These are phyloP conservation scores for Drosophila algonquin DNA, from an alignment of 2,888 invertebrate genomes.

Conservation along the genomic window DNA sequence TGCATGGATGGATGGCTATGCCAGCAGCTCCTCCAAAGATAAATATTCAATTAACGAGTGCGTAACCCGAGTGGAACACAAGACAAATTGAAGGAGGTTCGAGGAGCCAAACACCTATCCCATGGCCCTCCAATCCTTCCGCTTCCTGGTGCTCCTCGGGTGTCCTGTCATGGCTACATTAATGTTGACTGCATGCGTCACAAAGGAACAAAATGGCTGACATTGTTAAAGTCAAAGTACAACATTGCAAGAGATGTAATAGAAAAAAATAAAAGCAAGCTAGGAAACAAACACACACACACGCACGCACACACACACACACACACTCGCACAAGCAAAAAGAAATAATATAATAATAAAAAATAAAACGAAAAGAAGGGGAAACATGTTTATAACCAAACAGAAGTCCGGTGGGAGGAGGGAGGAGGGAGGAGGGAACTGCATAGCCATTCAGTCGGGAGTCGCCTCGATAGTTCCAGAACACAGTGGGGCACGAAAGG, in stretches of 20 bases:
- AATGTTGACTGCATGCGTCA: constrained; percentile 42
- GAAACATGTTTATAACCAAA: constrained; percentile 27
- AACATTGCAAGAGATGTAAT: constrained; percentile 46
- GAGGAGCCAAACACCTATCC: not conserved
- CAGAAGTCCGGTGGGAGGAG: constrained; percentile 8
- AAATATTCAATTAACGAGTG: constrained; percentile 74
- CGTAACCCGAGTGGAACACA: constrained; percentile 37
- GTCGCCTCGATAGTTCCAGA: not conserved
- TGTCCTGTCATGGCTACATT: constrained; percentile 46
- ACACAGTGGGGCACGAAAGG: not conserved
- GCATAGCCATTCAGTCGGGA: constrained; percentile 11
- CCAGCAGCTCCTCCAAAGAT: constrained; percentile 41
- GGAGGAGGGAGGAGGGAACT: too few species aligned
- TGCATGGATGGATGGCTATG: not conserved
- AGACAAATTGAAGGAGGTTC: constrained; percentile 15
- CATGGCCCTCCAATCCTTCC: not conserved
- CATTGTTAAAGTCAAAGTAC: constrained; percentile 70
- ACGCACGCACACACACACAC: too few species aligned
- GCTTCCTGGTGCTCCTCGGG: constrained; percentile 6
- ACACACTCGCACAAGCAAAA: not conserved
- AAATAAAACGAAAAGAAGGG: constrained; percentile 34
- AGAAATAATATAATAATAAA: constrained; percentile 23
- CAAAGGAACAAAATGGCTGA: constrained; percentile 68
- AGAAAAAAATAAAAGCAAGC: constrained; percentile 21
- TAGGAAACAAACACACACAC: constrained; percentile 2